Percentiles rank a stretch among this genome's conserved stretches.
phyloP scores from a whole-genome alignment of 2,888 invertebrate species.

The Nezara viridula region DNA sequence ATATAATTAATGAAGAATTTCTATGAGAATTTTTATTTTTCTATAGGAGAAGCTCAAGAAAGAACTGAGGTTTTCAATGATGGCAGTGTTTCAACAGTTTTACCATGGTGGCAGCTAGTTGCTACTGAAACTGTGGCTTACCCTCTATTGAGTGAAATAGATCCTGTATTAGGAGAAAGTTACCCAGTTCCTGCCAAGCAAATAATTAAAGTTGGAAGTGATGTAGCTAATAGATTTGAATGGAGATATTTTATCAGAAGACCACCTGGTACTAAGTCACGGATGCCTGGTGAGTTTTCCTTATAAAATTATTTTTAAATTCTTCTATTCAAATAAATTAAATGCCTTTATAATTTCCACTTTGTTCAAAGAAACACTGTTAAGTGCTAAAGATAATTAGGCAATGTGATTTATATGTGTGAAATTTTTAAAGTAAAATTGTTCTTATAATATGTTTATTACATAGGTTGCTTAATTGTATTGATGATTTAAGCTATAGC shows the following conservation, averaged over 20 bases:
- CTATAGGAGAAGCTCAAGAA: constrained; percentile 81
- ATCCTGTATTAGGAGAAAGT: constrained; percentile 89
- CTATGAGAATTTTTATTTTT: not conserved
- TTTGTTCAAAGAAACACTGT: not conserved
- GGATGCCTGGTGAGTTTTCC: constrained; percentile 66
- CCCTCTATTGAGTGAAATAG: constrained; percentile 88
- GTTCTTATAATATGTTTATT: not conserved
- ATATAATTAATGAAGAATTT: not conserved
- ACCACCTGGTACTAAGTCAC: constrained; percentile 73
- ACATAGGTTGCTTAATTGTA: not conserved
- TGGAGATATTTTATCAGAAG: constrained; percentile 94
- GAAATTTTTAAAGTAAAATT: not conserved
- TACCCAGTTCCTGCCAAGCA: constrained; percentile 94
- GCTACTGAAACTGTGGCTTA: constrained; percentile 94
- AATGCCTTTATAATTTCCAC: not conserved
- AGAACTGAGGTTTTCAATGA: constrained; percentile 85
- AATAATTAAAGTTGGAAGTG: constrained; percentile 89
- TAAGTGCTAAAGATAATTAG: not conserved
- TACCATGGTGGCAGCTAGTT: constrained; percentile 89
- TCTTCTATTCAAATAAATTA: not conserved
- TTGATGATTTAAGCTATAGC: not conserved
- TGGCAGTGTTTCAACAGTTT: constrained; percentile 84
- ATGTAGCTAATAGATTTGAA: constrained; percentile 92
- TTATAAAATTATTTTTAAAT: not conserved
- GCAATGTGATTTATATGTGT: not conserved